phyloP scores from a whole-genome alignment of 1,140 invertebrate species.

The Limonius californicus region DNA sequence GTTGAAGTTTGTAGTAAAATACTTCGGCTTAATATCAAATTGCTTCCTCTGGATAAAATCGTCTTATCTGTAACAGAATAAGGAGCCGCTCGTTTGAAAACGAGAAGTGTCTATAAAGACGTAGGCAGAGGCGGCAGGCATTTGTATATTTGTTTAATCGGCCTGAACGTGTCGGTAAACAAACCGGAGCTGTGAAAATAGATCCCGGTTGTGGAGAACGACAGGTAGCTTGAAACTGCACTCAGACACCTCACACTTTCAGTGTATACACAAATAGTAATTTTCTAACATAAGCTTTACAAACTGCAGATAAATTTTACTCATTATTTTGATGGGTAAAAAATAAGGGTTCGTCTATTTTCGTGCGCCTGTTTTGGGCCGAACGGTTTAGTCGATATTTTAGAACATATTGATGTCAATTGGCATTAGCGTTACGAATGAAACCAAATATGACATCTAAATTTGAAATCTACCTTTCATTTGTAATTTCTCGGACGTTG shows the following conservation, averaged over 20 bases:
- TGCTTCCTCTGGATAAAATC: too few species aligned
- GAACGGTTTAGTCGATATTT: too few species aligned
- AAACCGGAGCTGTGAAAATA: slow-evolving; percentile 8
- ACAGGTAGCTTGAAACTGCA: slow-evolving; percentile 4
- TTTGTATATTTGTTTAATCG: slow-evolving; percentile 9
- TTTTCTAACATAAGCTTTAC: background rate
- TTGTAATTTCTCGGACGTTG: background rate
- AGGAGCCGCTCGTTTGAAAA: too few species aligned
- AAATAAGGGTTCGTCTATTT: background rate
- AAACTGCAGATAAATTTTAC: too few species aligned
- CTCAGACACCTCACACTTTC: background rate
- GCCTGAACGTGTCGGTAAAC: slow-evolving; percentile 7
- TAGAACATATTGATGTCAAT: background rate
- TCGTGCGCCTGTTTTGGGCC: too few species aligned
- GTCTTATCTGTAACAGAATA: too few species aligned
- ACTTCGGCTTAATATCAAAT: too few species aligned
- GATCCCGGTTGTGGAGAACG: slow-evolving; percentile 2
- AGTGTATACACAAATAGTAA: background rate
- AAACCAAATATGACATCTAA: slow-evolving; percentile 7
- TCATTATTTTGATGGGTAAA: background rate
- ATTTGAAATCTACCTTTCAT: background rate
- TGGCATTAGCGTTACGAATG: background rate
- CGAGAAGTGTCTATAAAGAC: slow-evolving; percentile 1
- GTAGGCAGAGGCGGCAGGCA: slow-evolving; percentile 2
- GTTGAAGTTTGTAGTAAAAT: too few species aligned